These are phyloP conservation scores for Peromyscus maniculatus DNA, from an alignment of 2,113 vertebrate genomes.

Conservation along the genomic window DNA sequence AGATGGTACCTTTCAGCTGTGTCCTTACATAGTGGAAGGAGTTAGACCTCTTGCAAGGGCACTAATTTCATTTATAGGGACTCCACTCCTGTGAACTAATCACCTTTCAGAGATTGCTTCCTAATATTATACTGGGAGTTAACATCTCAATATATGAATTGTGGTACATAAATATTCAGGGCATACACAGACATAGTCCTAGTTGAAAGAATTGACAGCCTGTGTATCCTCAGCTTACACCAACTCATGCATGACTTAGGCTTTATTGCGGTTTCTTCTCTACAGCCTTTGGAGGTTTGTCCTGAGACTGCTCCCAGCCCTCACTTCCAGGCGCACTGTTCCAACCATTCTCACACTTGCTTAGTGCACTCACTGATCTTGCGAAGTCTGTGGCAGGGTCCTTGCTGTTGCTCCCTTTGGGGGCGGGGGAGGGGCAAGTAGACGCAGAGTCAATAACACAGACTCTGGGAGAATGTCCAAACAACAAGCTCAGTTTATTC, in stretches of 20 bases:
- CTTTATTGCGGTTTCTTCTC: background rate
- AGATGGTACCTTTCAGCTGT: too few species aligned
- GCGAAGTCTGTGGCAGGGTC: background rate
- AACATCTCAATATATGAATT: background rate
- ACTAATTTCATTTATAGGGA: background rate
- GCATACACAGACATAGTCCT: background rate
- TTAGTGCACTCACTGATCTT: background rate
- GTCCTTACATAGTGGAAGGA: background rate
- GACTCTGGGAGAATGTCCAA: too few species aligned
- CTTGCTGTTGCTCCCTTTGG: too few species aligned
- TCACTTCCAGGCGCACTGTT: background rate
- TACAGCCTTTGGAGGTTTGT: rapidly evolving
- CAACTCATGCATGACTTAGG: too few species aligned
- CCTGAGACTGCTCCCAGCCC: background rate
- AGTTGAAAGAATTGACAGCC: background rate
- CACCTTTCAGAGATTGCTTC: background rate
- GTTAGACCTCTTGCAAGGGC: background rate
- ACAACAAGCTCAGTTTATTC: too few species aligned
- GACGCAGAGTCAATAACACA: too few species aligned
- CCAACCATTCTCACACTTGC: too few species aligned
- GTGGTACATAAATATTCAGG: background rate
- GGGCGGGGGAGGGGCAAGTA: too few species aligned
- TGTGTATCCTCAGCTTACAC: too few species aligned
- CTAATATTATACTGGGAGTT: background rate
- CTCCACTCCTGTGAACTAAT: background rate